A percentile compares a stretch with the other conserved stretches of the same genome.
phyloP scores from a whole-genome alignment of 1,140 invertebrate species.

The Thereuonema tuberculata region DNA sequence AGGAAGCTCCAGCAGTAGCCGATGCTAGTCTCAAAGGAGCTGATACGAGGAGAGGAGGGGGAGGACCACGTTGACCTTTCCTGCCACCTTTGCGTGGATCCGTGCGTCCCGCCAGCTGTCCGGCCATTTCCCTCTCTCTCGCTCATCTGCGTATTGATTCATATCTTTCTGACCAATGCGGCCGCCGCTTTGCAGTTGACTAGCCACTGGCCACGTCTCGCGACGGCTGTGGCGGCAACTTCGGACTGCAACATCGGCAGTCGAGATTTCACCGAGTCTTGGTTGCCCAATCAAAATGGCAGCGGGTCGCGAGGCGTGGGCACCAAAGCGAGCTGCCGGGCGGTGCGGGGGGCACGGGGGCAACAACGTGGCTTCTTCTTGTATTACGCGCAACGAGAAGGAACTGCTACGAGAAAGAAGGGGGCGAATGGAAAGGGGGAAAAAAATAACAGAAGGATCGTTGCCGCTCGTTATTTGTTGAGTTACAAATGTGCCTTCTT shows the following conservation, averaged over 20 bases:
- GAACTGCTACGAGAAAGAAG: no score
- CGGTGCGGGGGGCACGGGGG: background rate
- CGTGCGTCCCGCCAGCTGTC: background rate
- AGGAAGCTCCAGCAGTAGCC: background rate
- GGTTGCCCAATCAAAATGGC: background rate
- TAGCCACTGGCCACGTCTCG: background rate
- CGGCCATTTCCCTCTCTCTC: background rate
- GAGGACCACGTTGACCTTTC: no score
- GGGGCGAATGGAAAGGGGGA: no score
- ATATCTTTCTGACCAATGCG: background rate
- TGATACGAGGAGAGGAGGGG: background rate
- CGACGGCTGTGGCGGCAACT: background rate
- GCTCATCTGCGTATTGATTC: conserved; percentile 2
- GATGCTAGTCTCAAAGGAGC: background rate
- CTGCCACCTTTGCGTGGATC: no score
- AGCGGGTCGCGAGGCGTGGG: background rate
- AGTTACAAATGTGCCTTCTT: no score
- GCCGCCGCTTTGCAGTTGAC: background rate
- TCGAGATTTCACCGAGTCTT: background rate
- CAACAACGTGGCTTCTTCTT: background rate
- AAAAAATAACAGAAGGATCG: no score
- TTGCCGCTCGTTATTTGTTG: no score
- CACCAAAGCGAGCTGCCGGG: background rate
- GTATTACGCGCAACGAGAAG: background rate
- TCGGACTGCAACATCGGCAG: background rate